Evolutionary conservation across 2,888 invertebrate species (phyloP), one percentile per base, ranked within the genome.

Genomic region (Halocaridina rubra): DNA sequence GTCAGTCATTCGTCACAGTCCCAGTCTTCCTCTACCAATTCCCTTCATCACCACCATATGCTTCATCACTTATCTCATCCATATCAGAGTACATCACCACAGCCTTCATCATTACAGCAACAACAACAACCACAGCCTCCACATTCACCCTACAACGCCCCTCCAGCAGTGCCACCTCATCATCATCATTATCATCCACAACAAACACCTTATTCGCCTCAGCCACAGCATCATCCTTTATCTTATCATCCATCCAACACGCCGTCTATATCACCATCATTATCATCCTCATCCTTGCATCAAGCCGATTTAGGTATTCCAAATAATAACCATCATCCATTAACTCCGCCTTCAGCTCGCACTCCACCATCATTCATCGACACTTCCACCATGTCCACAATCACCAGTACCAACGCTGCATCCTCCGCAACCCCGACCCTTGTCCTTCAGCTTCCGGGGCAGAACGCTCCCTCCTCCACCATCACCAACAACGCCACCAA

Each of bases 1-100:
- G 94, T 95, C 88, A 96, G 96, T 87, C 87, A 87, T 64, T 85
- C 85, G 76, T 86, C 86, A 69, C 86, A 86, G 81, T 87, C 87
- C 74, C 87, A 85, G 82, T 87, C 87, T 67, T 87, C 87, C 72
- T 87, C 87, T 77, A 87, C 87, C 85, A 87, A 85, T 82, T 85
- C 85, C 80, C 85, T 87, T 53, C 84, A 87, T 74, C 86, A 86
- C 76, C 76, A 76, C 72, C 84, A 81, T 79, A 61, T 79, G 27
- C 86, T 87, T 46, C 88, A 86, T 46, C 86, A 86, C 32, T 79
- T 72, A 30, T 79, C 81, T 30, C 86, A 80, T 32, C 72, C 72
- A 61, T 81, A 80, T 46, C 84, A 78, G 53, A 61, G 71, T 33
- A 74, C 79, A 24, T 75, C 64, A 32, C 84, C 74, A 16, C 64